These are phyloP conservation scores for Gobio occitaniae DNA, from an alignment of 2,797 vertebrate genomes.

Conservation along the genomic window DNA sequence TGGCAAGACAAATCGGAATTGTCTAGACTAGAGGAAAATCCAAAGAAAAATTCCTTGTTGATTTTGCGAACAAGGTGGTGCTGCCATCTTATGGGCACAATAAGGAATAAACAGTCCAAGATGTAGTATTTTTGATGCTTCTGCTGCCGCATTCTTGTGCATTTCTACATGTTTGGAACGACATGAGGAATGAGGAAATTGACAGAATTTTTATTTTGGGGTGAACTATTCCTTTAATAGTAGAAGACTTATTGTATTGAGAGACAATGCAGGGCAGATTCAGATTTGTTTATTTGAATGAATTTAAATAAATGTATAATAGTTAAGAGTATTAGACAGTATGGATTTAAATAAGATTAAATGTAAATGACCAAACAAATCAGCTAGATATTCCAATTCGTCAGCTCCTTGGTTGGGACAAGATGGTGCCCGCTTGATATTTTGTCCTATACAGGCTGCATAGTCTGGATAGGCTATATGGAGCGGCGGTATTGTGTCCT, in stretches of 20 bases:
- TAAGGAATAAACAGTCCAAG: background rate
- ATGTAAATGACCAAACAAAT: background rate
- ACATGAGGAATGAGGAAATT: background rate
- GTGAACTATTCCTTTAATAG: background rate
- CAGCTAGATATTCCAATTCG: background rate
- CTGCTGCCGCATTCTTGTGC: background rate
- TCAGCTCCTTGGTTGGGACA: background rate
- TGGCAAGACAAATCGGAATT: background rate
- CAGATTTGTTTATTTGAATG: background rate
- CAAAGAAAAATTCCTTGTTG: background rate
- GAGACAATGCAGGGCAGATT: background rate
- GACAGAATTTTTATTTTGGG: background rate
- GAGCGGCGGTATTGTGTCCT: too few species aligned
- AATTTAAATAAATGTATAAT: background rate
- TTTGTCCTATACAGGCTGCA: background rate
- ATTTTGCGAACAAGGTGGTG: background rate
- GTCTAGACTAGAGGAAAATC: background rate
- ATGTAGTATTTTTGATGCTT: background rate
- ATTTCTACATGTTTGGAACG: background rate
- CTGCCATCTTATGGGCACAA: constrained; percentile 17
- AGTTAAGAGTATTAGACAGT: background rate
- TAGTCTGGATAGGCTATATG: background rate
- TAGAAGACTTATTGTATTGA: background rate
- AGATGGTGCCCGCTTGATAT: background rate
- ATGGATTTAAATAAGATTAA: background rate